Evolutionary conservation across 2,888 invertebrate genomes (phyloP).

Genomic region (Caenorhabditis sp.): DNA sequence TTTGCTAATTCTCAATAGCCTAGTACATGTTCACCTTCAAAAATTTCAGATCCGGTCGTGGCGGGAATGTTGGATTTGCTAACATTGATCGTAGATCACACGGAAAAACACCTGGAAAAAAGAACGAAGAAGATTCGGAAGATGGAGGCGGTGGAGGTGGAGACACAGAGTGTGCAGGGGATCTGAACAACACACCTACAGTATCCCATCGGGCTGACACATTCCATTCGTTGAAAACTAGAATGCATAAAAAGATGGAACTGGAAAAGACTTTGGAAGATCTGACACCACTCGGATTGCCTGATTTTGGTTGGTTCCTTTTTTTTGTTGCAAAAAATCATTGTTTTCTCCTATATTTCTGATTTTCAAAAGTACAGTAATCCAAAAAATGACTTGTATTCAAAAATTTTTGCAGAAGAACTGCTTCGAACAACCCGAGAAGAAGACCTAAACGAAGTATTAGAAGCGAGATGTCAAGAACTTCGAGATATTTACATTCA

Average conservation of each 20-base stretch:
- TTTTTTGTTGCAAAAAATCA: neutral
- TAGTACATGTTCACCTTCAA: too few species aligned
- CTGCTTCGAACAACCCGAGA: neutral
- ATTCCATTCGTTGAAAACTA: slow-evolving; percentile 7
- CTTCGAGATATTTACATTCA: slow-evolving; percentile 1
- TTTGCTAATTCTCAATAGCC: too few species aligned
- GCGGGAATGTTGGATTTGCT: neutral
- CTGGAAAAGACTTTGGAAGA: neutral
- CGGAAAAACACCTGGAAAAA: neutral
- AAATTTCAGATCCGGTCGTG: neutral
- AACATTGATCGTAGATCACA: neutral
- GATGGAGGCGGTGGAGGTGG: neutral
- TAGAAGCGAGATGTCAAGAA: neutral
- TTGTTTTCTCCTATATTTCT: too few species aligned
- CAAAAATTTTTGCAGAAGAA: neutral
- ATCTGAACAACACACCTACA: neutral
- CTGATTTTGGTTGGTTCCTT: neutral
- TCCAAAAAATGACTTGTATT: too few species aligned
- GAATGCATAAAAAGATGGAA: slow-evolving; percentile 7
- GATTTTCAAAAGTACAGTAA: too few species aligned
- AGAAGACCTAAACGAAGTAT: neutral
- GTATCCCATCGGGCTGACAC: neutral
- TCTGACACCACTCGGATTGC: neutral
- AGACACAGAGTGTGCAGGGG: neutral
- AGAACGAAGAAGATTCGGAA: neutral